Percentiles rank a stretch among this genome's conserved stretches.
These are phyloP conservation scores for Unio pictorum DNA, from an alignment of 2,888 invertebrate genomes.

Conservation along the genomic window DNA sequence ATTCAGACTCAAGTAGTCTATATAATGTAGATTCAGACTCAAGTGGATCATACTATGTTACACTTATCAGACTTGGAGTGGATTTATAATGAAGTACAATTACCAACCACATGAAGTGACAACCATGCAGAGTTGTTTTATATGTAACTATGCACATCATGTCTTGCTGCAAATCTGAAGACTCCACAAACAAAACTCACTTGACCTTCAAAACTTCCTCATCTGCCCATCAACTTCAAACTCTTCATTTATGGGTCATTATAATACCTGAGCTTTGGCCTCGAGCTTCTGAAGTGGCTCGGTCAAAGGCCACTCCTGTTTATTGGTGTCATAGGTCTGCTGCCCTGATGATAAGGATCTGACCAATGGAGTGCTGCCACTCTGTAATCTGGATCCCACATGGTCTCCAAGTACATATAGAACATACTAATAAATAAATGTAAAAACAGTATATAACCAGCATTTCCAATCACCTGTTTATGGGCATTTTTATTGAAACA, in stretches of 20 bases:
- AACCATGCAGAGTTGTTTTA: too few relatives aligned
- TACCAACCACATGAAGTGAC: too few relatives aligned
- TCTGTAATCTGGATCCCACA: constrained; percentile 33
- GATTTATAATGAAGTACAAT: too few relatives aligned
- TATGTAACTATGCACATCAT: too few relatives aligned
- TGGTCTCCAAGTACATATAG: constrained; percentile 41
- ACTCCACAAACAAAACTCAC: neutral
- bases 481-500: too few relatives aligned
- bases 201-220: neutral
- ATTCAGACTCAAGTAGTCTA: too few relatives aligned
- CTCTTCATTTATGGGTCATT: too few relatives aligned
- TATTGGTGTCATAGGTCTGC: constrained; percentile 81
- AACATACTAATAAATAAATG: constrained; percentile 43
- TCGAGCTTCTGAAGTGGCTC: constrained; percentile 84
- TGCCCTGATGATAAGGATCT: constrained; percentile 79
- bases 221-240: too few relatives aligned
- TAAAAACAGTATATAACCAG: neutral
- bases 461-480: too few relatives aligned
- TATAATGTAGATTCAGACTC: too few relatives aligned
- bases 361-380: constrained; percentile 45
- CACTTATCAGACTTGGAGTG: too few relatives aligned
- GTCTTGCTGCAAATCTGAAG: neutral
- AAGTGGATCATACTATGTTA: too few relatives aligned
- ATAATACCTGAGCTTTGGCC: constrained; percentile 71
- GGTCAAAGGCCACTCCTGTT: constrained; percentile 81